These are phyloP conservation scores for Eumacrocentrus americanus DNA, from an alignment of 2,888 invertebrate species.

Conservation along the genomic window DNA sequence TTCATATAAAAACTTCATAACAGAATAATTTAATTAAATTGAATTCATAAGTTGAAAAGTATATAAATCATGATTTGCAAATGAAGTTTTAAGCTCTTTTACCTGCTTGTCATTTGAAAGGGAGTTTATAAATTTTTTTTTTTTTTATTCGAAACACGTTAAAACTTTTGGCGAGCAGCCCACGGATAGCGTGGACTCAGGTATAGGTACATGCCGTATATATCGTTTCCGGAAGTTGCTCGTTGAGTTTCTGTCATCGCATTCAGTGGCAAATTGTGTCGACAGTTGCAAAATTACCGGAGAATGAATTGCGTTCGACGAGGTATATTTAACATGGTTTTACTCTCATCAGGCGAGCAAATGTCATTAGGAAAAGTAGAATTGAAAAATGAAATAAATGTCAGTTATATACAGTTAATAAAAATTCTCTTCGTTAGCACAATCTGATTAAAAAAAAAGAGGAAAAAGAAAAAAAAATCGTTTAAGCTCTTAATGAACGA, in stretches of 20 bases:
- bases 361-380: neutral
- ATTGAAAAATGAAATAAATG: too few relatives aligned
- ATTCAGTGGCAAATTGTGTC: neutral
- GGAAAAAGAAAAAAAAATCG: too few relatives aligned
- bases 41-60: neutral
- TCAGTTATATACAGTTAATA: too few relatives aligned
- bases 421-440: too few relatives aligned
- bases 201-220: too few relatives aligned
- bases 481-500: too few relatives aligned
- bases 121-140: neutral
- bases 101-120: neutral
- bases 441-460: too few relatives aligned
- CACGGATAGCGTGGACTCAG: neutral
- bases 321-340: neutral
- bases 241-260: neutral
- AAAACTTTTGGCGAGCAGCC: neutral
- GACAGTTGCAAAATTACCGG: conserved; percentile 6
- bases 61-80: neutral
- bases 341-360: neutral
- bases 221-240: neutral
- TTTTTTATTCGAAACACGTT: neutral
- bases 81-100: neutral
- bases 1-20: neutral
- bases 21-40: neutral
- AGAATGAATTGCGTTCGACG: conserved; percentile 9